A percentile compares a stretch with the other conserved stretches of the same genome.
phyloP scores from a whole-genome alignment of 2,888 invertebrate genomes.

The Platycnemis pennipes region DNA sequence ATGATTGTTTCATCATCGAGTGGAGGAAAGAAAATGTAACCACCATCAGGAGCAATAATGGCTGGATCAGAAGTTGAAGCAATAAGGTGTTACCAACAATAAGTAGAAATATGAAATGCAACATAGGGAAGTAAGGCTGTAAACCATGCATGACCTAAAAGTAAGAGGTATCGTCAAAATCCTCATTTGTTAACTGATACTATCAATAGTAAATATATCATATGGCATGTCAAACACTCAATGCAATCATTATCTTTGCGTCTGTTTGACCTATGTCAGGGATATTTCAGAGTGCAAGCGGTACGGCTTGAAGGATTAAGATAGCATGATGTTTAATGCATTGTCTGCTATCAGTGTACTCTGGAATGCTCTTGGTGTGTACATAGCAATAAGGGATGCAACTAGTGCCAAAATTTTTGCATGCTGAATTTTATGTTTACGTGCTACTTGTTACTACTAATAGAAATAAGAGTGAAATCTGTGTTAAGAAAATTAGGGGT shows the following conservation, averaged over 20 bases:
- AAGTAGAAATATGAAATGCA: neutral
- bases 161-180: neutral
- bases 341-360: conserved; percentile 12
- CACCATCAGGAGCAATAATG: conserved; percentile 50
- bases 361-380: conserved; percentile 39
- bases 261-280: neutral
- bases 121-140: neutral
- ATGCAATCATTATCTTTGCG: neutral
- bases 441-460: neutral
- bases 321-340: neutral
- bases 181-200: neutral
- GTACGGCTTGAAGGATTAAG: neutral
- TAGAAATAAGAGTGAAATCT: neutral
- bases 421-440: conserved; percentile 23
- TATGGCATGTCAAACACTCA: neutral
- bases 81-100: conserved; percentile 34
- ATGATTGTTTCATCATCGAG: conserved; percentile 23
- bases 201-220: neutral
- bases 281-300: neutral
- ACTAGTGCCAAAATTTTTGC: conserved; percentile 44
- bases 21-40: neutral
- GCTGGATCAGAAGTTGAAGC: conserved; percentile 25
- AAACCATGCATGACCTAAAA: neutral
- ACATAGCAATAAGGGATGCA: conserved; percentile 38
- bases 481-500: neutral